Evolutionary conservation across 2,113 vertebrate species (phyloP).

Genomic region (Epinephelus cyanopodus): DNA sequence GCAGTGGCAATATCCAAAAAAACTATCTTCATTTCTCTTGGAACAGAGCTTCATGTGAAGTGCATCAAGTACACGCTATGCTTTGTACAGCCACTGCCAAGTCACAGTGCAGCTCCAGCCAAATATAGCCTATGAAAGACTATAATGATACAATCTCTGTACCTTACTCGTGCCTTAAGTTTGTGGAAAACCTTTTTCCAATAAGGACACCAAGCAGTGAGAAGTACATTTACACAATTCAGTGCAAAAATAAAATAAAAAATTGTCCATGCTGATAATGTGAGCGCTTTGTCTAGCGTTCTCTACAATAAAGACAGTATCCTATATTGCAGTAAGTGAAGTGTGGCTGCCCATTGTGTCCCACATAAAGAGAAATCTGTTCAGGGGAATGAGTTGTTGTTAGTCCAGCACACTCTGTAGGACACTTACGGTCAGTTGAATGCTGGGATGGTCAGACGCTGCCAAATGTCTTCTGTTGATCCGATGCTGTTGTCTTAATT

Average conservation of each 20-base stretch:
- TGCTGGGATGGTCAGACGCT: constrained; percentile 21
- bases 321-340: constrained; percentile 18
- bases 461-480: constrained; percentile 39
- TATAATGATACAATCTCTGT: constrained; percentile 30
- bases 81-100: constrained; percentile 49
- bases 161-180: constrained; percentile 24
- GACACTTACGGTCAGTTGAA: constrained; percentile 23
- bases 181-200: constrained; percentile 4
- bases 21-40: constrained; percentile 49
- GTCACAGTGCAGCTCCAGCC: constrained; percentile 50
- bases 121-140: constrained; percentile 42
- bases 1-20: constrained; percentile 34
- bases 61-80: constrained; percentile 43
- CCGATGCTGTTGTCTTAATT: constrained; percentile 29
- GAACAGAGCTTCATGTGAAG: constrained; percentile 45
- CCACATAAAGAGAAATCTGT: constrained; percentile 32
- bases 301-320: background rate
- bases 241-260: background rate
- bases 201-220: background rate
- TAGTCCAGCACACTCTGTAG: constrained; percentile 19
- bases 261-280: background rate
- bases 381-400: constrained; percentile 37
- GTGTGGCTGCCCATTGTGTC: constrained; percentile 25
- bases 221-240: background rate
- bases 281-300: background rate